A percentile compares a stretch with the other conserved stretches of the same genome.
These are phyloP conservation scores for Megalops cyprinoides DNA, from an alignment of 2,797 vertebrate genomes.

Conservation along the genomic window DNA sequence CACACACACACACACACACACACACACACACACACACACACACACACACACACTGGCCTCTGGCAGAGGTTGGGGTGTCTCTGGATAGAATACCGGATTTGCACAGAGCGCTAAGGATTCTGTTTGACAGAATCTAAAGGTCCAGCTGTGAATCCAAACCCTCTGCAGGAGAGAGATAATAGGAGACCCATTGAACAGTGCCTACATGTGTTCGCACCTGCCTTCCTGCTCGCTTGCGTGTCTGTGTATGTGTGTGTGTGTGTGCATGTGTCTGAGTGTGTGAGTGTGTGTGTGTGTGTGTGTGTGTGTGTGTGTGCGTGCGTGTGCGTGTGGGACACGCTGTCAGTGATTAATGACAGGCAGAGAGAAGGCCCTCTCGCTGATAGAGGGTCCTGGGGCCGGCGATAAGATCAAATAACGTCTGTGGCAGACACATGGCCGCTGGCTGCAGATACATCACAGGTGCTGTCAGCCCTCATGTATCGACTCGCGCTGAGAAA, in stretches of 20 bases:
- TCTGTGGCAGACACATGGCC: conserved; percentile 32
- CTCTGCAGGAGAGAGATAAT: conserved; percentile 21
- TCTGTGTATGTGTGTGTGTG: too few species aligned
- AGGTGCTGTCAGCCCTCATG: conserved; percentile 24
- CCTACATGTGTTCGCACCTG: background rate
- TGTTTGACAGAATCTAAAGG: too few species aligned
- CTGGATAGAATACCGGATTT: too few species aligned
- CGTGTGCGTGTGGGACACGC: background rate
- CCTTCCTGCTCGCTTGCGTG: too few species aligned
- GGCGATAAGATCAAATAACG: conserved; percentile 39
- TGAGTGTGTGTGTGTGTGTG: background rate
- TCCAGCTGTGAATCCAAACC: background rate
- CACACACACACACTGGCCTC: too few species aligned
- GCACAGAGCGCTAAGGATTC: too few species aligned
- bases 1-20: too few species aligned
- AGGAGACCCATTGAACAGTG: conserved; percentile 1
- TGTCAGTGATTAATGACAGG: conserved; percentile 37
- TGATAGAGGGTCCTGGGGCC: conserved; percentile 23
- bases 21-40: too few species aligned
- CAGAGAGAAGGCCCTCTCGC: conserved; percentile 1
- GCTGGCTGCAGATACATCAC: conserved; percentile 40
- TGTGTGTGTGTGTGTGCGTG: background rate
- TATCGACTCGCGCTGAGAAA: conserved; percentile 33
- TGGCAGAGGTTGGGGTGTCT: too few species aligned
- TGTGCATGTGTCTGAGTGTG: background rate